These are phyloP conservation scores for Camponotus fellah DNA, from an alignment of 2,888 invertebrate genomes.

Conservation along the genomic window DNA sequence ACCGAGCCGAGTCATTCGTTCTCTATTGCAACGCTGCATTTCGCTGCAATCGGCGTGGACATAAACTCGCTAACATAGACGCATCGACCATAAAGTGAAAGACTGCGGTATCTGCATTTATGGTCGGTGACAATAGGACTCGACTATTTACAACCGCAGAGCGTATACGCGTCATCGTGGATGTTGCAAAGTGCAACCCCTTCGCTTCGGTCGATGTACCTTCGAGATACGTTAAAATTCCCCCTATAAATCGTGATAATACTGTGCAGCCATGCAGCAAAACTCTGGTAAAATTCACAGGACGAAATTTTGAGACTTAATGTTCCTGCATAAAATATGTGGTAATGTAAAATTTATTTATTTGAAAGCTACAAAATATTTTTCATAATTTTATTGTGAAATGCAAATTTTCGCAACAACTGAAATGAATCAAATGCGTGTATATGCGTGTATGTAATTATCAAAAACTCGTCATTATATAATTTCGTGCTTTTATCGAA, in stretches of 20 bases:
- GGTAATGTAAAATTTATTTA: neutral
- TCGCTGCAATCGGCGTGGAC: constrained; percentile 31
- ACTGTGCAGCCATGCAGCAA: neutral
- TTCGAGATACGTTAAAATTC: neutral
- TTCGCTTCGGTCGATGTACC: constrained; percentile 34
- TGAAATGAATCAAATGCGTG: neutral
- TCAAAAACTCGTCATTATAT: neutral
- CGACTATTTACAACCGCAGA: constrained; percentile 47
- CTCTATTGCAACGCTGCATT: constrained; percentile 20
- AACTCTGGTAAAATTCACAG: neutral
- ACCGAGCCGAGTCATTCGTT: constrained; percentile 13
- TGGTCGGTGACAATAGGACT: constrained; percentile 29
- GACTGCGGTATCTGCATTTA: constrained; percentile 44
- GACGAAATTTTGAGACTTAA: neutral
- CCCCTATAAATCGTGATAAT: constrained; percentile 10
- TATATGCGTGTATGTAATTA: neutral
- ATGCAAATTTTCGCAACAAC: constrained; percentile 8
- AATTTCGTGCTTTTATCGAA: neutral
- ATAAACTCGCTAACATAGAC: constrained; percentile 33
- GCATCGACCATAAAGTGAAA: constrained; percentile 49
- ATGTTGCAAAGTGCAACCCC: constrained; percentile 5
- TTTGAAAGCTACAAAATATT: neutral
- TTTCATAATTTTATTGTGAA: neutral
- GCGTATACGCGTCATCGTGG: constrained; percentile 1
- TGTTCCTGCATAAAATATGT: neutral